phyloP scores from a whole-genome alignment of 1,140 invertebrate genomes.

The Psix sp. region DNA sequence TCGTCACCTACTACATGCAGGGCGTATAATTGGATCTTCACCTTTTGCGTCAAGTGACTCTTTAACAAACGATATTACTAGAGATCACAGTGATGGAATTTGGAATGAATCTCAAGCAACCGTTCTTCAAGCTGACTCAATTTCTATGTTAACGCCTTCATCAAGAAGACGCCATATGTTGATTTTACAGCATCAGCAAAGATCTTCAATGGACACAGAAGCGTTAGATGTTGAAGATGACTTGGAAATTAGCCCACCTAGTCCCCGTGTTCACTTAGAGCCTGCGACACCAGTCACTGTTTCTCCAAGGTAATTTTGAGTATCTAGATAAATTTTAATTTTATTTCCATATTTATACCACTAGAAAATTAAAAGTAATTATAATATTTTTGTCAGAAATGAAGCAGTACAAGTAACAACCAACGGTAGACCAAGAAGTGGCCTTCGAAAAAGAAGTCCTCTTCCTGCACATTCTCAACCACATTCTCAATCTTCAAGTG shows the following conservation, averaged over 20 bases:
- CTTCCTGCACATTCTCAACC: conserved; percentile 67
- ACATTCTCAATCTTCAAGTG: conserved; percentile 74
- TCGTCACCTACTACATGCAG: conserved; percentile 61
- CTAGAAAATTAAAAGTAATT: conserved; percentile 9
- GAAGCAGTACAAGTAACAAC: conserved; percentile 49
- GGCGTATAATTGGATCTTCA: conserved; percentile 73
- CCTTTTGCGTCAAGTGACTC: conserved; percentile 89
- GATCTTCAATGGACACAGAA: conserved; percentile 90
- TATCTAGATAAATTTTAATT: not conserved
- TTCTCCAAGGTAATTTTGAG: conserved; percentile 63
- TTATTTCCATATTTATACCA: not conserved
- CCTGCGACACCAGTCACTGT: conserved; percentile 65
- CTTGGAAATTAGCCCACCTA: conserved; percentile 69
- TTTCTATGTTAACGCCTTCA: conserved; percentile 84
- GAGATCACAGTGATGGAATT: conserved; percentile 89
- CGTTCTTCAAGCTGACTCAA: conserved; percentile 85
- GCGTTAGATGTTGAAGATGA: conserved; percentile 85
- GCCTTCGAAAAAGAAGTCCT: conserved; percentile 70
- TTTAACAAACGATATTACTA: conserved; percentile 84
- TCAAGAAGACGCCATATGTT: conserved; percentile 85
- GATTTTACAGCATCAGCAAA: conserved; percentile 87
- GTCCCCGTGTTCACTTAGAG: conserved; percentile 70
- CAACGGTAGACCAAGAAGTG: conserved; percentile 68
- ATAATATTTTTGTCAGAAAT: conserved; percentile 37
- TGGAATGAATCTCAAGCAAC: conserved; percentile 93